phyloP scores from a whole-genome alignment of 2,888 invertebrate genomes.

The Apodemia duryi region DNA sequence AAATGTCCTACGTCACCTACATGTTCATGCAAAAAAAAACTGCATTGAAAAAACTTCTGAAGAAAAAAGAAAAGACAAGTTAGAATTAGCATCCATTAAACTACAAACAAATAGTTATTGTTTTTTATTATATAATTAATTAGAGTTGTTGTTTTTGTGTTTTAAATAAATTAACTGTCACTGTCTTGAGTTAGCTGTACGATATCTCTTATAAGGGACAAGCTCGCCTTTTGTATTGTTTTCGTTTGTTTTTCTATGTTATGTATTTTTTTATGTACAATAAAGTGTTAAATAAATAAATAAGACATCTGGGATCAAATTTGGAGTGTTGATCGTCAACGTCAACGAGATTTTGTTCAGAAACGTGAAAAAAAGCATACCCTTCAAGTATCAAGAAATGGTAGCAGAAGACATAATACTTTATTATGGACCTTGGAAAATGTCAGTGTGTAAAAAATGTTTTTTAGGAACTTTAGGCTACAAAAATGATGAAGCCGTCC shows the following conservation, averaged over 20 bases:
- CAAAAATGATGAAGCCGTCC: conserved; percentile 10
- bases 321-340: conserved; percentile 12
- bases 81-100: too few species aligned
- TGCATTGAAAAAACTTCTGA: conserved; percentile 14
- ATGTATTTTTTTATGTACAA: too few species aligned
- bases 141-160: too few species aligned
- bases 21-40: conserved; percentile 9
- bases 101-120: too few species aligned
- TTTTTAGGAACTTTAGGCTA: conserved; percentile 11
- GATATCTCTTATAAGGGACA: too few species aligned
- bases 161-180: too few species aligned
- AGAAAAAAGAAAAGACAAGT: conserved; percentile 7
- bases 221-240: too few species aligned
- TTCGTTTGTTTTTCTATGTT: too few species aligned
- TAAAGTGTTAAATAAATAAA: too few species aligned
- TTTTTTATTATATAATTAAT: too few species aligned
- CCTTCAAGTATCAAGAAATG: not conserved
- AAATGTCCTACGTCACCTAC: conserved; percentile 9
- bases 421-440: conserved; percentile 5
- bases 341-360: conserved; percentile 15
- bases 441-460: conserved; percentile 7
- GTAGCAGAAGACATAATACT: conserved; percentile 5
- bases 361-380: conserved; percentile 1
- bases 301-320: not conserved
- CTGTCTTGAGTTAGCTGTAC: too few species aligned